Evolutionary conservation across 1,140 invertebrate genomes (phyloP).

Genomic region (Drosophila repleta): DNA sequence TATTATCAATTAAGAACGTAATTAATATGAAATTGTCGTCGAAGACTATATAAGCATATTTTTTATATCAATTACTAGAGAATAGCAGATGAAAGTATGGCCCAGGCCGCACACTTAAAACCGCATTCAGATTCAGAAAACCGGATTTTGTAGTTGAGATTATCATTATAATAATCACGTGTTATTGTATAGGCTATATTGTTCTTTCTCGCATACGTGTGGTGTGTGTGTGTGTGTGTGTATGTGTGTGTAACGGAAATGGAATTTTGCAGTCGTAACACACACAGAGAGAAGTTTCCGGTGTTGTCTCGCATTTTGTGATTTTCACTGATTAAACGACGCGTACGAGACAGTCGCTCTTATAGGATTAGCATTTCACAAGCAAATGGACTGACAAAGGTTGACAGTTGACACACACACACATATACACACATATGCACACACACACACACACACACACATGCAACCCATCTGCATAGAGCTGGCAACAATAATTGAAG

Average conservation of each 20-base stretch:
- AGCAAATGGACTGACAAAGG: constrained; percentile 78
- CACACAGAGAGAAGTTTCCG: constrained; percentile 57
- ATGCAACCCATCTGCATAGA: constrained; percentile 10
- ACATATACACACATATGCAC: constrained; percentile 7
- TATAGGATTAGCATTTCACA: constrained; percentile 80
- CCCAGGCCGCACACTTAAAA: background rate
- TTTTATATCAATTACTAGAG: background rate
- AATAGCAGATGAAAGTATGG: background rate
- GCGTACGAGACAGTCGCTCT: constrained; percentile 44
- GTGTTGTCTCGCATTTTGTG: constrained; percentile 52
- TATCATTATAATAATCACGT: constrained; percentile 43
- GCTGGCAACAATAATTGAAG: constrained; percentile 7
- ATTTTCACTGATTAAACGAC: constrained; percentile 77
- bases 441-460: constrained; percentile 45
- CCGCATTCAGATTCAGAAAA: constrained; percentile 8
- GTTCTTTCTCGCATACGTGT: too few relatives aligned
- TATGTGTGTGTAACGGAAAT: constrained; percentile 55
- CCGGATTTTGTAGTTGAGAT: constrained; percentile 7
- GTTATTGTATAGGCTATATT: background rate
- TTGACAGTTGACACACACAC: constrained; percentile 70
- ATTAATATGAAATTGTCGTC: too few relatives aligned
- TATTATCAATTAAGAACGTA: too few relatives aligned
- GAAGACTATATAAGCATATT: background rate
- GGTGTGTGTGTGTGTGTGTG: too few relatives aligned
- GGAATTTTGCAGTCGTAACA: constrained; percentile 74